Evolutionary conservation across 2,888 invertebrate genomes (phyloP), one percentile per base, ranked within the genome.

Genomic region (Loripinus fragilis): DNA sequence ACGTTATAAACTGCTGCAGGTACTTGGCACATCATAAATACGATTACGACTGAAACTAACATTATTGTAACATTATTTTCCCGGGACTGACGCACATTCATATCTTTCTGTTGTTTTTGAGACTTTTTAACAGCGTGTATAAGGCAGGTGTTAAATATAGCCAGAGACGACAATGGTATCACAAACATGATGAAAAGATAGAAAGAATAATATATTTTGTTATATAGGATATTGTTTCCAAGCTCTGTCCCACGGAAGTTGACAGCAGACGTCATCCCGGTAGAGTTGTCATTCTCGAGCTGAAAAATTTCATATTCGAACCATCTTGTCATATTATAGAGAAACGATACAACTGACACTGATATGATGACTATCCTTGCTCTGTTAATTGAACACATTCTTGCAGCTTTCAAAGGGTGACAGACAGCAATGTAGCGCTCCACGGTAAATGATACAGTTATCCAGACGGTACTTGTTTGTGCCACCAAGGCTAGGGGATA

Each of bases 1-100:
- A 97, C 96, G 94, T 98, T 93, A 82, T 93, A 93, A 33, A 93
- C 90, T 12, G 93, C 87, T 15, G 93, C 92, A 0, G 93, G 93
- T 97, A 91, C 97, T 94, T 99, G 98, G 94, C 98, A 98, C 69
- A 98, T 95, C 93, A 98, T 97, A 94, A 99, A 98, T 2, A 98
- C 98, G 67, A 97, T 95, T 52, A 98, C 98, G 17, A 99, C 98
- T 90, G 97, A 97, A 52, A 98, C 95, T 78, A 99, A 95, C 98
- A 99, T 99, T 71, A 98, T 97, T 42, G 98, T 98, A 78, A 98
- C 95, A 23, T 97, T 97, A 86, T 98, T 97, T 94, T 99, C 98
- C 42, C 98, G 96, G 86, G 97, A 96, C 94, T 98, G 98, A 70
- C 97, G 96, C 70, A 98, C 96, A 70, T 98, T 98, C 74, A 98